Conservation (phyloP, 2,797 vertebrate species). For the Sebastes itinus region DNA sequence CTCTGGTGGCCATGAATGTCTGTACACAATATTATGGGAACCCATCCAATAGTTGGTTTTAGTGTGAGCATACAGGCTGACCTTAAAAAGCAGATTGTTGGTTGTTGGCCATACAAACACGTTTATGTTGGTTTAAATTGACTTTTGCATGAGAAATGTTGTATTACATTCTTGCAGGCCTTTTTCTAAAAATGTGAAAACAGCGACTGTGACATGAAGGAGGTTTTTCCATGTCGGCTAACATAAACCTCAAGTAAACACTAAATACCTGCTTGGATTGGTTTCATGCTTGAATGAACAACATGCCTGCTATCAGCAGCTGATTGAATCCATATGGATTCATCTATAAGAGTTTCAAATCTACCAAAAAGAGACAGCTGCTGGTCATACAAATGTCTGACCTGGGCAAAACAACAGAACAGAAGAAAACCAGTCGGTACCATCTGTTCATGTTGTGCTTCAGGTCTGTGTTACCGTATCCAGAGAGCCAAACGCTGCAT, state of each 20-base stretch:
- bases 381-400: neutral
- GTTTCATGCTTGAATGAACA: neutral
- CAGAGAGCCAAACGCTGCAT: constrained; percentile 18
- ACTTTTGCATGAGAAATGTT: neutral
- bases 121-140: neutral
- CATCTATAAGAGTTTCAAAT: neutral
- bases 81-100: neutral
- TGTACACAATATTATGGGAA: neutral
- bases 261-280: neutral
- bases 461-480: constrained; percentile 16
- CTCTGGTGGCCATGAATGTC: neutral
- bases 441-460: constrained; percentile 39
- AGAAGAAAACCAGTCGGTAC: neutral
- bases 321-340: neutral
- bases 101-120: neutral
- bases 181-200: neutral
- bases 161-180: neutral
- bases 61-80: neutral
- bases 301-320: neutral
- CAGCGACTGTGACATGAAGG: neutral
- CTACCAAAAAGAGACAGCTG: neutral
- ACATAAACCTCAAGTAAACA: neutral
- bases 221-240: neutral
- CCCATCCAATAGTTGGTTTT: neutral
- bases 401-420: neutral